phyloP scores from a whole-genome alignment of 2,113 vertebrate species.

The Callionymus lyra region DNA sequence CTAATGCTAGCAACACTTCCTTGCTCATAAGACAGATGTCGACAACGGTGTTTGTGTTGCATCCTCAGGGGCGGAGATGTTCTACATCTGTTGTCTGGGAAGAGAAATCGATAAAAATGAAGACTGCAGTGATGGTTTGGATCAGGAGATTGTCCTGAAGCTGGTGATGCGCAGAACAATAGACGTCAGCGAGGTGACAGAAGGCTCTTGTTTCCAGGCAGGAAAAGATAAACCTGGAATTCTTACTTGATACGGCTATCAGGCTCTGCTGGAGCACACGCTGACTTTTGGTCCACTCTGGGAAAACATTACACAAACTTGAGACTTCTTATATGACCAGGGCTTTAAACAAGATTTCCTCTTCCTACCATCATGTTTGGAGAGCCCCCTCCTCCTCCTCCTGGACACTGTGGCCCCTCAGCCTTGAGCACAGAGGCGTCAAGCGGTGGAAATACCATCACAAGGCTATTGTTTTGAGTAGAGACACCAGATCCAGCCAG shows the following conservation, averaged over 20 bases:
- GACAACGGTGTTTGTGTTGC: too few species aligned
- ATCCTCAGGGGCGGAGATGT: too few species aligned
- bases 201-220: slow-evolving; percentile 15
- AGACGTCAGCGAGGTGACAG: slow-evolving; percentile 18
- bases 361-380: not conserved
- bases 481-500: slow-evolving; percentile 19
- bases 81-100: slow-evolving; percentile 4
- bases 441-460: slow-evolving; percentile 44
- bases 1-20: slow-evolving; percentile 9
- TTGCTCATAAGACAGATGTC: too few species aligned
- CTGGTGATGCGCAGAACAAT: slow-evolving; percentile 7
- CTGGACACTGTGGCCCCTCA: slow-evolving; percentile 16
- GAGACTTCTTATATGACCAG: too few species aligned
- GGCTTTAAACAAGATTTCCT: too few species aligned
- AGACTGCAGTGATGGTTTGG: slow-evolving; percentile 4
- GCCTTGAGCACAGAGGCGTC: slow-evolving; percentile 20
- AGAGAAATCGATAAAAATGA: slow-evolving; percentile 22
- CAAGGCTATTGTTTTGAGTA: slow-evolving; percentile 44
- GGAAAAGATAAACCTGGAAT: slow-evolving; percentile 6
- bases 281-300: too few species aligned
- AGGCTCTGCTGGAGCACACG: not conserved
- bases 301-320: too few species aligned
- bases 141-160: slow-evolving; percentile 15
- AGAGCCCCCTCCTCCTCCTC: slow-evolving; percentile 13
- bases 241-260: slow-evolving; percentile 7